Evolutionary conservation across 2,888 invertebrate species (phyloP).

Genomic region (Hemicrepidius hirtus): DNA sequence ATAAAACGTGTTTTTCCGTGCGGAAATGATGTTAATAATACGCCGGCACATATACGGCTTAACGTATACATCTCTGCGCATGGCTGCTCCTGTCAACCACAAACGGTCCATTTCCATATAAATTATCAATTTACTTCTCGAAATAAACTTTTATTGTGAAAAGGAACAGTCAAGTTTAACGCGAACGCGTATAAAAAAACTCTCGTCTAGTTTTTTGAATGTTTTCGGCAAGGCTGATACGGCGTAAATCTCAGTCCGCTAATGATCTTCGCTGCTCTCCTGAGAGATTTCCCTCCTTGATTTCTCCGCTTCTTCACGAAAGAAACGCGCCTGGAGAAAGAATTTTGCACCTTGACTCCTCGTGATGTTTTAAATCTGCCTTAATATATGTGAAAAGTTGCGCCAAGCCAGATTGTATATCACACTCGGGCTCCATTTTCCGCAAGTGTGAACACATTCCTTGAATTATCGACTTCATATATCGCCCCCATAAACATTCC

Average conservation of each 20-base stretch:
- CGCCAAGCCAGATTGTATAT: conserved; percentile 49
- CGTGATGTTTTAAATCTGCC: conserved; percentile 48
- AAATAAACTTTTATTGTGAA: conserved; percentile 57
- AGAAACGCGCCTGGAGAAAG: conserved; percentile 20
- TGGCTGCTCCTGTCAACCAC: conserved; percentile 61
- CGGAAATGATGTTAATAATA: conserved; percentile 58
- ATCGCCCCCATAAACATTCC: conserved; percentile 38
- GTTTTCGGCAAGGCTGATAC: background rate
- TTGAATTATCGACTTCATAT: conserved; percentile 52
- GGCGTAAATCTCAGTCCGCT: conserved; percentile 31
- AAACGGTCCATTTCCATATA: conserved; percentile 64
- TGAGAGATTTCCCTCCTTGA: conserved; percentile 26
- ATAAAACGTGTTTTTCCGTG: conserved; percentile 55
- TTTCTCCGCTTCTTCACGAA: conserved; percentile 17
- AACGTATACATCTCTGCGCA: conserved; percentile 66
- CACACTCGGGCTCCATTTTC: conserved; percentile 50
- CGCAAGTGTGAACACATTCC: conserved; percentile 51
- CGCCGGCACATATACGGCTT: conserved; percentile 56
- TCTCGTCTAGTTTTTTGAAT: background rate
- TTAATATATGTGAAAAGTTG: conserved; percentile 53
- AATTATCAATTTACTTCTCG: conserved; percentile 63
- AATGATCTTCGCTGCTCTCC: conserved; percentile 33
- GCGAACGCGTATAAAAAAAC: background rate
- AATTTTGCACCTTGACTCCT: conserved; percentile 35
- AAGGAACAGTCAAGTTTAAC: conserved; percentile 25